A percentile compares a stretch with the other conserved stretches of the same genome.
phyloP scores from a whole-genome alignment of 2,113 vertebrate genomes.

The Otocyon megalotis region DNA sequence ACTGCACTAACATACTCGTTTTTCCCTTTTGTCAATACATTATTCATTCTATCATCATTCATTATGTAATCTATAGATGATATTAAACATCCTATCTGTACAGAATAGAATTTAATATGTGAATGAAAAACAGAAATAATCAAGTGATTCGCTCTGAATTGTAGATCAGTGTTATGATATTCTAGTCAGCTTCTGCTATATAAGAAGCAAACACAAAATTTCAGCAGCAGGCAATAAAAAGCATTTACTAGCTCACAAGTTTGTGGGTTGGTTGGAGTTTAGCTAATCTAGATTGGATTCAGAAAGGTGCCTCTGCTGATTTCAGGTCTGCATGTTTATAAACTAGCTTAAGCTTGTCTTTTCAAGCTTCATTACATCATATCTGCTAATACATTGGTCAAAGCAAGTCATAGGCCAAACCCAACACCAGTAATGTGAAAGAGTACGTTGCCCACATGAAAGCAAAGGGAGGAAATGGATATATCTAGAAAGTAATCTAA shows the following conservation, averaged over 20 bases:
- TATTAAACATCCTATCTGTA: not conserved
- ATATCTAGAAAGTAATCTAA: not conserved
- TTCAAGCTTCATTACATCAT: not conserved
- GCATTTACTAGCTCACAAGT: not conserved
- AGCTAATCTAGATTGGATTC: not conserved
- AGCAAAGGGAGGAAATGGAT: not conserved
- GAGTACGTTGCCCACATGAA: fast-evolving
- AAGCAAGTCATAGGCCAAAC: not conserved
- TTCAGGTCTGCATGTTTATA: not conserved
- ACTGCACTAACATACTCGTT: not conserved
- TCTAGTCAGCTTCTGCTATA: not conserved
- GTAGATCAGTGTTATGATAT: not conserved
- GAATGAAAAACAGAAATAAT: not conserved
- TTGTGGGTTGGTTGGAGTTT: not conserved
- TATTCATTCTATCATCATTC: not conserved
- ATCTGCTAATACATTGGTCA: not conserved
- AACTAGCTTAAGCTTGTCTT: not conserved
- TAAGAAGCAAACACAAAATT: not conserved
- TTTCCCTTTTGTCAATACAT: not conserved
- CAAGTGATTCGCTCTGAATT: not conserved
- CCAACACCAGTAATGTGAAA: not conserved
- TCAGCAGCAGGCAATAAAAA: not conserved
- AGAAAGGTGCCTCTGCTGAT: not conserved
- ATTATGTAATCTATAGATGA: not conserved
- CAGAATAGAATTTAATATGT: not conserved